Evolutionary conservation across 1,140 invertebrate genomes (phyloP), one percentile per base, ranked within the genome.

Genomic region (Trichogramma pretiosum): DNA sequence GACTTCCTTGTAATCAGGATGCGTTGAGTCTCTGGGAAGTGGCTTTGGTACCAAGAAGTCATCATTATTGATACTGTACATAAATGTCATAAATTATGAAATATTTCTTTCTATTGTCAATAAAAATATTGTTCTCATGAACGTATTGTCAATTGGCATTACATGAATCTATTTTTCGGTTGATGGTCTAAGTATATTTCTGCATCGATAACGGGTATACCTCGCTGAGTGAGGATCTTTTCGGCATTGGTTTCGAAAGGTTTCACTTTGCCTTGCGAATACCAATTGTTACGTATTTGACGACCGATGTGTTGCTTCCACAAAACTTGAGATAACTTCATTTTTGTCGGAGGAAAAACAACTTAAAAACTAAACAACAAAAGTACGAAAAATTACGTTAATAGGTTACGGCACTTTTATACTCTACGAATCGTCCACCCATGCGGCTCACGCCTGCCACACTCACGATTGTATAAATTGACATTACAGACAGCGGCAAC

Each of bases 211-310:
- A 82, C 59, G 23, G 65, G 38, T 44, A 82, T 73, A 10, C 75
- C 74, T 56, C 70, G 70, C 48, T 66, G 54, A 56, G 63, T 59
- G 13, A 85, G 60, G 41, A 64, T 53, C 22, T 69, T 53, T 55
- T 78, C 76, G 9, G 74, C 59, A 1, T 69, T 68, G 2, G 73
- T 77, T 22, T 79, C 67, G 14, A 63, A 38, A 5, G 76, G 64
- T 52, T 66, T 67, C 53, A 75, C 72, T 59, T 77, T 77, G 0
- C 79, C 75, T 63, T 82, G 76, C 7, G 74, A 47, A 44, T 74
- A 60, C 85, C 85, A 87, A 62, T 83, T 72, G 42, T 70, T 76
- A 60, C 78, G 80, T 41, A 80, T 78, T 65, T 78, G 76, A 70
- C 80, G 78, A 24, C 74, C 81, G 55, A 85, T 75, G 60, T 86